Conservation (phyloP, 2,113 vertebrate species). For the Saccopteryx leptura region DNA sequence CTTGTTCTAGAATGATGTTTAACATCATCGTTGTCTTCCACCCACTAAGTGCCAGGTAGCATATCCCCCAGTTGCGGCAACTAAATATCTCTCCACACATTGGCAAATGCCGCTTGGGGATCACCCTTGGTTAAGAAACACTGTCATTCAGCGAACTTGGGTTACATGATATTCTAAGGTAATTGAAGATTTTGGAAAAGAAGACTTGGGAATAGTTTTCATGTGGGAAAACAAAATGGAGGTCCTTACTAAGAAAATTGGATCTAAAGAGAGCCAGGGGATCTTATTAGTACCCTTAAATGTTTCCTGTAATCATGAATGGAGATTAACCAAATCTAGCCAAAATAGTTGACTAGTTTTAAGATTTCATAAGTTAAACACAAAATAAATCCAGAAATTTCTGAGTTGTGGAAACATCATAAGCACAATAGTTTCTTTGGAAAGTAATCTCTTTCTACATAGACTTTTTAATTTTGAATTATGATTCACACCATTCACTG, state of each 20-base stretch:
- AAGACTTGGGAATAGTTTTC: not conserved
- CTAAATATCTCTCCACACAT: not conserved
- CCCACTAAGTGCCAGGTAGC: not conserved
- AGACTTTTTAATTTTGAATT: conserved; percentile 40
- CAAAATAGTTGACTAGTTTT: not conserved
- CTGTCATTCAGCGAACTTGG: not conserved
- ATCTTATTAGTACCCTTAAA: conserved; percentile 41
- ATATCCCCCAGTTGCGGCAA: not conserved
- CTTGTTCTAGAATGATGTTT: too few species aligned
- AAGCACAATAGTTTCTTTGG: conserved; percentile 1
- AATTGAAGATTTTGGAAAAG: not conserved
- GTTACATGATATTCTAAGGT: not conserved
- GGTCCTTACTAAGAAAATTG: not conserved
- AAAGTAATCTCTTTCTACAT: conserved; percentile 2
- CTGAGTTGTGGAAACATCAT: not conserved
- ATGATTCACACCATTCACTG: conserved; percentile 27
- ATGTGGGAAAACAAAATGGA: conserved; percentile 17
- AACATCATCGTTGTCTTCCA: not conserved
- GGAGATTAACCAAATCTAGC: not conserved
- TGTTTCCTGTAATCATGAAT: not conserved
- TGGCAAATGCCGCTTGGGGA: not conserved
- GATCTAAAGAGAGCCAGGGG: not conserved
- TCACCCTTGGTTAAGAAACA: not conserved
- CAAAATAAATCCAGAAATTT: conserved; percentile 40
- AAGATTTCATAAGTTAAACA: conserved; percentile 32